Evolutionary conservation across 2,797 vertebrate species (phyloP), one percentile per base, ranked within the genome.

Genomic region (Sebastes nivosus): DNA sequence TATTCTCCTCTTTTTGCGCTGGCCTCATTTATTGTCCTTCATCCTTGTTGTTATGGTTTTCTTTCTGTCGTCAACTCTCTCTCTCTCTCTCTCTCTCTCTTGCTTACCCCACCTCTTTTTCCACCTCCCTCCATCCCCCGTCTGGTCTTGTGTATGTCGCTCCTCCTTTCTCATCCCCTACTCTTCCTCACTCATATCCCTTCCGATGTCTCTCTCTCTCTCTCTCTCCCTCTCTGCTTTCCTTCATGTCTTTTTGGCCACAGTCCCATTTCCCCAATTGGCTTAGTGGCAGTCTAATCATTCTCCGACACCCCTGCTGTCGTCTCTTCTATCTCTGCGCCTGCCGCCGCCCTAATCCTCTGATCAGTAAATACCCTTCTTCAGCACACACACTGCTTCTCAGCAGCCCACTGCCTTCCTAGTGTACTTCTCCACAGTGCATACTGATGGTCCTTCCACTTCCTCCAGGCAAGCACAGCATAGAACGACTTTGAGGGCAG

Each of bases 231-330:
- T 75, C 27, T 54, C 65, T 55, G 34, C 67, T 38, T 88, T 80
- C 82, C 75, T 77, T 86, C 71, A 71, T 86, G 81, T 91, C 77
- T 90, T 89, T 90, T 87, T 95, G 93, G 92, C 91, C 76, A 81
- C 52, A 75, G 83, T 90, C 92, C 93, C 85, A 79, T 90, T 85
- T 91, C 86, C 87, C 89, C 92, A 88, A 93, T 93, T 95, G 94
- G 94, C 93, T 95, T 93, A 95, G 93, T 80, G 77, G 88, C 84
- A 89, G 93, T 89, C 86, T 94, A 94, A 95, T 96, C 93, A 93
- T 95, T 92, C 80, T 82, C 83, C 77, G 87, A 94, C 88, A 88
- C 84, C 89, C 92, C 93, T 92, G 91, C 94, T 95, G 93, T 94
- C 92, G 77, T 92, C 73, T 89, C 78, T 86, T 89, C 87, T 81